Evolutionary conservation across 2,797 vertebrate species (phyloP).

Genomic region (Euphonia xanthogaster): DNA sequence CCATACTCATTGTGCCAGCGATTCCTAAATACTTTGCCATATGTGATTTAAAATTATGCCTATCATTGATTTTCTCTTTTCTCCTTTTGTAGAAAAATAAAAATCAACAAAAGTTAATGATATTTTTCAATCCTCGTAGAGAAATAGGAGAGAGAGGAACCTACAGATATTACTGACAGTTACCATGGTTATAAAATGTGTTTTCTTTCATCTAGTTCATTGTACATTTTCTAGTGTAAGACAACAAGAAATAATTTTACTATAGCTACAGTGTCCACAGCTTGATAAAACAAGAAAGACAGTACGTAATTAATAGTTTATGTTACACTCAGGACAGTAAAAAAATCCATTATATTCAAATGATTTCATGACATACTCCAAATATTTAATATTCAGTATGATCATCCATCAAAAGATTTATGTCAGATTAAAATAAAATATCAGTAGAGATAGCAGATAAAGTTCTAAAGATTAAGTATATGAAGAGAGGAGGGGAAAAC

Average conservation of each 20-base stretch:
- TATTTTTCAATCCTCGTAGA: conserved; percentile 42
- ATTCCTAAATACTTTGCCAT: conserved; percentile 54
- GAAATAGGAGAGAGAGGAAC: conserved; percentile 6
- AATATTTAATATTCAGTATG: conserved; percentile 34
- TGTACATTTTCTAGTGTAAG: conserved; percentile 52
- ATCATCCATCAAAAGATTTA: background rate
- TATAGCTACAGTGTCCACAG: conserved; percentile 38
- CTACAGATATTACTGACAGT: conserved; percentile 66
- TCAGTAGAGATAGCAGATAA: background rate
- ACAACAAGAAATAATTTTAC: conserved; percentile 38
- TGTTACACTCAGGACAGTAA: conserved; percentile 14
- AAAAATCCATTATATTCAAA: conserved; percentile 2
- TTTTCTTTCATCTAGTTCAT: conserved; percentile 44
- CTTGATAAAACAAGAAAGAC: conserved; percentile 34
- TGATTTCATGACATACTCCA: background rate
- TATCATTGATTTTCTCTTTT: conserved; percentile 23
- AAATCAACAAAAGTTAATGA: conserved; percentile 46
- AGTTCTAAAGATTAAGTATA: background rate
- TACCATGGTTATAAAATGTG: conserved; percentile 64
- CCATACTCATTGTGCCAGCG: background rate
- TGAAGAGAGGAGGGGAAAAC: background rate
- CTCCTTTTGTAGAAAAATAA: conserved; percentile 24
- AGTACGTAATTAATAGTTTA: conserved; percentile 50
- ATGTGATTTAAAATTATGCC: conserved; percentile 61
- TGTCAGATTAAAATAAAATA: conserved; percentile 29